phyloP scores from a whole-genome alignment of 2,888 invertebrate species.

The Callosobruchus maculatus region DNA sequence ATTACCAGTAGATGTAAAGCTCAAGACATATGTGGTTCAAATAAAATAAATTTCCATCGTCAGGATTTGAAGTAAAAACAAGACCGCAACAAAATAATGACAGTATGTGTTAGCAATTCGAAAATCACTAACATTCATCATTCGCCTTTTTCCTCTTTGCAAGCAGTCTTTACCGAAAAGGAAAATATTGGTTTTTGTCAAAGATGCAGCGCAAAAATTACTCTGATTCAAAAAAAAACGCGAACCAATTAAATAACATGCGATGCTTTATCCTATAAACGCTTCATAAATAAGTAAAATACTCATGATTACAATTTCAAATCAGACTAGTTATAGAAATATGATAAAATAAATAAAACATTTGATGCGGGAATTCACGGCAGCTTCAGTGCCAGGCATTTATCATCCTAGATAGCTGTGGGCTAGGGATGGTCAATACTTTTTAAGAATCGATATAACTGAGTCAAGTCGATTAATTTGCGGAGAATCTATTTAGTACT shows the following conservation, averaged over 20 bases:
- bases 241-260: conserved; percentile 1
- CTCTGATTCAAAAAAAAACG: background rate
- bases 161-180: background rate
- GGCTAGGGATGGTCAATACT: too few relatives aligned
- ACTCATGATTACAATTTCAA: background rate
- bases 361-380: background rate
- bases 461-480: too few relatives aligned
- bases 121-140: background rate
- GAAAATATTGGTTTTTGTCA: background rate
- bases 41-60: too few relatives aligned
- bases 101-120: background rate
- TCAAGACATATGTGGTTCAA: too few relatives aligned
- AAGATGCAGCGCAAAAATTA: conserved; percentile 1
- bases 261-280: background rate
- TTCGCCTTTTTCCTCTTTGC: background rate
- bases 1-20: too few relatives aligned
- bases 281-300: background rate
- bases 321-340: conserved; percentile 1
- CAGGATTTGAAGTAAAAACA: too few relatives aligned
- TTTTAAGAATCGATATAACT: too few relatives aligned
- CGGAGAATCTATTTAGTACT: too few relatives aligned
- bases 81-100: background rate
- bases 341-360: conserved; percentile 2
- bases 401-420: background rate
- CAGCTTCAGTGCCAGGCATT: background rate